Evolutionary conservation across 2,888 invertebrate genomes (phyloP).

Genomic region (Adela reaumurella): DNA sequence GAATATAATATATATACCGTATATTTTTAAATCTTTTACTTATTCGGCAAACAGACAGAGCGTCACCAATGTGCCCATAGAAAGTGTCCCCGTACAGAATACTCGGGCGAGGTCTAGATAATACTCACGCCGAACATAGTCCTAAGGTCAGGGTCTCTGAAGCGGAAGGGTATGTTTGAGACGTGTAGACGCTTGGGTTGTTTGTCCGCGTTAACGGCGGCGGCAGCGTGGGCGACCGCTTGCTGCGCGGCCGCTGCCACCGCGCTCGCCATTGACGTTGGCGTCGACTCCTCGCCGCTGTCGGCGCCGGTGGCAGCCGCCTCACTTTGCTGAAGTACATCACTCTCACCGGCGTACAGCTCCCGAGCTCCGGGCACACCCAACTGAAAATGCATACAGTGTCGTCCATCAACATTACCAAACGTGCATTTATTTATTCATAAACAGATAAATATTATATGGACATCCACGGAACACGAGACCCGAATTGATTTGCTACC

Average conservation of each 20-base stretch:
- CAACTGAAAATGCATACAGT: not conserved
- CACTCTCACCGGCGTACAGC: constrained; percentile 44
- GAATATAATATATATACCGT: too few relatives aligned
- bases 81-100: too few relatives aligned
- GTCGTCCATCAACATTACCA: too few relatives aligned
- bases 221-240: constrained; percentile 25
- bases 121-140: constrained; percentile 97
- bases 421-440: too few relatives aligned
- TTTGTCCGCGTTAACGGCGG: constrained; percentile 40
- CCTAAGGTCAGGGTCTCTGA: constrained; percentile 97
- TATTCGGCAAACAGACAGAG: too few relatives aligned
- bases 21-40: too few relatives aligned
- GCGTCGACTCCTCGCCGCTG: constrained; percentile 25
- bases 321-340: constrained; percentile 37
- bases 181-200: constrained; percentile 97
- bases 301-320: constrained; percentile 27
- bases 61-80: too few relatives aligned
- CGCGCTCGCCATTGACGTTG: constrained; percentile 44
- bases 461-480: too few relatives aligned
- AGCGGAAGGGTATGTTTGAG: constrained; percentile 99
- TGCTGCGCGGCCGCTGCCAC: constrained; percentile 26
- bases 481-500: too few relatives aligned
- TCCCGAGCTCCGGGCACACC: not conserved
- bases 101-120: too few relatives aligned
- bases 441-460: too few relatives aligned